Conservation (phyloP, 2,113 vertebrate genomes). For the Myodes glareolus region DNA sequence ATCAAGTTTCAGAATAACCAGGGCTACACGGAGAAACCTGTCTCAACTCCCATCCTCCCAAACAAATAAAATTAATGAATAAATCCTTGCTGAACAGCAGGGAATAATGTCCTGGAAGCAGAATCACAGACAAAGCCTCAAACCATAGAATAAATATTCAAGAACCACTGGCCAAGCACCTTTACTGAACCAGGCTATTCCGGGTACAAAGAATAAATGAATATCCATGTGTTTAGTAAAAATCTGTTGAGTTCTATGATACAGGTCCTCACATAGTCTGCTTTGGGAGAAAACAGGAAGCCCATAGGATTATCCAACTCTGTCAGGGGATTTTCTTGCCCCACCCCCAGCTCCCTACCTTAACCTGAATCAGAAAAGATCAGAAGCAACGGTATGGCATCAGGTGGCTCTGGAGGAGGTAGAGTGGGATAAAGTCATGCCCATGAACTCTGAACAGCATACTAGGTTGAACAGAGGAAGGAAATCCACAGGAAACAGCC, state of each 20-base stretch:
- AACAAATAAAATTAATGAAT: conserved; percentile 25
- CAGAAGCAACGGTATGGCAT: not conserved
- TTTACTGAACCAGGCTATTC: conserved; percentile 60
- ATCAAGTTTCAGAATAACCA: not conserved
- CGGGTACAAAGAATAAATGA: conserved; percentile 55
- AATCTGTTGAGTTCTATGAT: conserved; percentile 23
- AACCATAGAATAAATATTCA: conserved; percentile 49
- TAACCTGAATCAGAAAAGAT: not conserved
- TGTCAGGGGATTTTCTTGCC: not conserved
- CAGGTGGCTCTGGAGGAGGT: not conserved
- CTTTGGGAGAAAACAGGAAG: conserved; percentile 37
- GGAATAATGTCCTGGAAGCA: conserved; percentile 58
- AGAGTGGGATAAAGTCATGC: not conserved
- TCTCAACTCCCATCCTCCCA: not conserved
- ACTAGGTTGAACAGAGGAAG: conserved; percentile 6
- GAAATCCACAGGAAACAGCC: conserved; percentile 30
- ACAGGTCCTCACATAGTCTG: not conserved
- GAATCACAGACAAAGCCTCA: conserved; percentile 53
- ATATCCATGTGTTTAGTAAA: conserved; percentile 29
- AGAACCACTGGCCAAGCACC: conserved; percentile 48
- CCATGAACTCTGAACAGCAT: not conserved
- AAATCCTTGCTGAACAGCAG: conserved; percentile 56
- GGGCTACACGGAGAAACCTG: not conserved
- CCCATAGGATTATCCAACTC: not conserved
- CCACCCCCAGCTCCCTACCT: not conserved